Percentiles rank a stretch among this genome's conserved stretches.
Conservation (phyloP, 1,140 invertebrate genomes). For the Nebria ingens region DNA sequence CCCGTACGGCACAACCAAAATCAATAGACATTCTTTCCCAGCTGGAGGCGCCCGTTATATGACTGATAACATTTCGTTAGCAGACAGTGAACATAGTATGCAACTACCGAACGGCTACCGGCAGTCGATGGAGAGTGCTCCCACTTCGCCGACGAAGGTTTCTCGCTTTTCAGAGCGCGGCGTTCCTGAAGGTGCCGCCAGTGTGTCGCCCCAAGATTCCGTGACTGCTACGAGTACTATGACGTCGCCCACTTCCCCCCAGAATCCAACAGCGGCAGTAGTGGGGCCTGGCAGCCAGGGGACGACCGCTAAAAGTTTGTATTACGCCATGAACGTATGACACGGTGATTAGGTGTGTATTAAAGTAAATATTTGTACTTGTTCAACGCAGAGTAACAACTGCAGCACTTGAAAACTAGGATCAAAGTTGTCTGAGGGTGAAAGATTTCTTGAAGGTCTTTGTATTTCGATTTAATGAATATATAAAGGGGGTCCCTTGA, state of each 20-base stretch:
- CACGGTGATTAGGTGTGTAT: conserved; percentile 39
- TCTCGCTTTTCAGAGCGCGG: conserved; percentile 44
- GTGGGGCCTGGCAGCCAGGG: conserved; percentile 15
- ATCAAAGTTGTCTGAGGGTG: neutral
- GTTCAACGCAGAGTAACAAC: neutral
- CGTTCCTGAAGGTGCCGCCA: conserved; percentile 51
- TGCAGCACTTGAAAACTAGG: neutral
- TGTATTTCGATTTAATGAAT: no score
- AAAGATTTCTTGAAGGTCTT: no score
- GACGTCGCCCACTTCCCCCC: conserved; percentile 36
- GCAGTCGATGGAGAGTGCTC: conserved; percentile 31
- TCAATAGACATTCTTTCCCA: conserved; percentile 29
- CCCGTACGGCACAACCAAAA: conserved; percentile 23
- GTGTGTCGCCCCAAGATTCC: conserved; percentile 43
- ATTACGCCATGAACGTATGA: conserved; percentile 52
- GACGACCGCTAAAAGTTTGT: conserved; percentile 36
- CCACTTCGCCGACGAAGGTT: conserved; percentile 33
- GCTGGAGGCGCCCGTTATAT: conserved; percentile 18
- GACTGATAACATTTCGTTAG: neutral
- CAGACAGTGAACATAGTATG: conserved; percentile 25
- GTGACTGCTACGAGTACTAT: conserved; percentile 30
- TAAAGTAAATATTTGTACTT: conserved; percentile 20
- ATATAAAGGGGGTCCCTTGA: no score
- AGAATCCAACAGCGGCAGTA: conserved; percentile 23
- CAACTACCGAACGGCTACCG: conserved; percentile 31